phyloP scores from a whole-genome alignment of 2,113 vertebrate genomes.

The Mobula birostris region DNA sequence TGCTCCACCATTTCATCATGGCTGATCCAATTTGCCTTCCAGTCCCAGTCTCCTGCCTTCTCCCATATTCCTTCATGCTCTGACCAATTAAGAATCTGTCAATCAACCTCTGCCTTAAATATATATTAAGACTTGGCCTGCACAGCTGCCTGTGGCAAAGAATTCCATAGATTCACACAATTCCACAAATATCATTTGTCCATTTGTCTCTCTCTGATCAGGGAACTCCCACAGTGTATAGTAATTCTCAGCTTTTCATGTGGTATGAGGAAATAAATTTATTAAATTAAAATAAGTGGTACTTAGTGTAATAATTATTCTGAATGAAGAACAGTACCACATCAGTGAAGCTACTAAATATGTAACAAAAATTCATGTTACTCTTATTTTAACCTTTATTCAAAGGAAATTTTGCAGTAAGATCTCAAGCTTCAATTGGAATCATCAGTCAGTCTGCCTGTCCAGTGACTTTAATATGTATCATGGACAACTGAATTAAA shows the following conservation, averaged over 20 bases:
- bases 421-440: not conserved
- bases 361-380: not conserved
- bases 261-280: not conserved
- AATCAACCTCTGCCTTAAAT: too few species aligned
- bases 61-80: too few species aligned
- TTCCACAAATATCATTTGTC: not conserved
- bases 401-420: not conserved
- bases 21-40: too few species aligned
- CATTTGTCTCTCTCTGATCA: not conserved
- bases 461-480: not conserved
- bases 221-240: not conserved
- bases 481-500: constrained; percentile 17
- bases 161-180: too few species aligned
- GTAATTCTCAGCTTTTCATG: not conserved
- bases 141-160: too few species aligned
- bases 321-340: not conserved
- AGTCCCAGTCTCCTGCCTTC: too few species aligned
- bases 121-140: too few species aligned
- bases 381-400: not conserved
- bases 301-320: not conserved
- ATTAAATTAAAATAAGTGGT: not conserved
- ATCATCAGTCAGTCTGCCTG: not conserved
- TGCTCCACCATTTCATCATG: too few species aligned
- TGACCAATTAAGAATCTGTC: too few species aligned
- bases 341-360: not conserved